Evolutionary conservation across 2,113 vertebrate species (phyloP).

Genomic region (Myxocyprinus asiaticus): DNA sequence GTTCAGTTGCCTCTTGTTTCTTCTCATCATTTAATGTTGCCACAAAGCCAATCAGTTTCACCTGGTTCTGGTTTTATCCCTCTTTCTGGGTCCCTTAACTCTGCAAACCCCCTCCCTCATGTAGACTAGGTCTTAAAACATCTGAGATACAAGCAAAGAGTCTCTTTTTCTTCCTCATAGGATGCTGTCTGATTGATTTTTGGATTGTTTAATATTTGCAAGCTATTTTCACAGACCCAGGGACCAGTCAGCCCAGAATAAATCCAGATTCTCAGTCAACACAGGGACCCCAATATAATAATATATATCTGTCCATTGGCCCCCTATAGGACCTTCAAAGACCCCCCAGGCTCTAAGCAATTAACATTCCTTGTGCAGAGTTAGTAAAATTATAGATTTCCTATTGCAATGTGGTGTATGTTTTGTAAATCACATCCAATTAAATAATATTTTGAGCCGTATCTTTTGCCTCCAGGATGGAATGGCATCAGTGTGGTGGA

Average conservation of each 20-base stretch:
- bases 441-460: background rate
- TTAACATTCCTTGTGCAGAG: background rate
- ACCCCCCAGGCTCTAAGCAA: too few species aligned
- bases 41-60: slow-evolving; percentile 14
- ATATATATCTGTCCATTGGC: too few species aligned
- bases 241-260: too few species aligned
- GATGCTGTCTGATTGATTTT: too few species aligned
- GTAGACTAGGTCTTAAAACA: slow-evolving; percentile 42
- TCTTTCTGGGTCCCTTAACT: slow-evolving; percentile 51
- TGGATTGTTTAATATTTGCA: background rate
- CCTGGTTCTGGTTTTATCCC: slow-evolving; percentile 37
- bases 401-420: background rate
- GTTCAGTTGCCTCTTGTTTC: slow-evolving; percentile 44
- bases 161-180: too few species aligned
- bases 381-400: background rate
- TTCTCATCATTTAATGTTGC: slow-evolving; percentile 13
- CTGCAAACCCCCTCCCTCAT: slow-evolving; percentile 35
- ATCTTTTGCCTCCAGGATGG: slow-evolving; percentile 5
- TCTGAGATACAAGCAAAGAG: too few species aligned
- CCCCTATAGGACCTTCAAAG: too few species aligned
- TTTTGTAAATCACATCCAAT: background rate
- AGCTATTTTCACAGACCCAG: background rate
- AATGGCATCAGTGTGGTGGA: slow-evolving; percentile 9
- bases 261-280: too few species aligned
- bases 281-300: too few species aligned